These are phyloP conservation scores for Molanna angustata DNA, from an alignment of 2,888 invertebrate genomes.

Conservation along the genomic window DNA sequence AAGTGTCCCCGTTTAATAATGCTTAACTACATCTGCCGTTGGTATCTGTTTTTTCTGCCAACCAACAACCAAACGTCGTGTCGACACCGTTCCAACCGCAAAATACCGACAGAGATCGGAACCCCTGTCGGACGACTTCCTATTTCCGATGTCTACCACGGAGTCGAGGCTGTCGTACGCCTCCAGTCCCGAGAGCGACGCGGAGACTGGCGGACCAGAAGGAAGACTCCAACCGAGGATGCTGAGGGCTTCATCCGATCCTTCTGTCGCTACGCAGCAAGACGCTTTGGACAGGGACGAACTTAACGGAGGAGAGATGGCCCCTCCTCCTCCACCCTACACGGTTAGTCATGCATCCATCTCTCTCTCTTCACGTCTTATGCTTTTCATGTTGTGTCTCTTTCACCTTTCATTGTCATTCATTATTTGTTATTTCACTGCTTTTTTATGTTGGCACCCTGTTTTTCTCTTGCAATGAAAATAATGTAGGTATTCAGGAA, in stretches of 20 bases:
- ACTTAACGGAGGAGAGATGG: conserved; percentile 57
- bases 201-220: conserved; percentile 75
- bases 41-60: conserved; percentile 20
- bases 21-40: conserved; percentile 29
- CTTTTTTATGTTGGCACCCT: too few species aligned
- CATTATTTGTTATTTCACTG: too few species aligned
- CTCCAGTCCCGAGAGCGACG: conserved; percentile 93
- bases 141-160: conserved; percentile 93
- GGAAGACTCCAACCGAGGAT: conserved; percentile 71
- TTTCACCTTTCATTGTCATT: too few species aligned
- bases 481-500: too few species aligned
- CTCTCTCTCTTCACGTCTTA: too few species aligned
- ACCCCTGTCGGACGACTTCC: conserved; percentile 96
- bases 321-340: conserved; percentile 80
- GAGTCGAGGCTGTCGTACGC: conserved; percentile 89
- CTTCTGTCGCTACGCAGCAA: conserved; percentile 90
- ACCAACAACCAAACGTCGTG: conserved; percentile 3
- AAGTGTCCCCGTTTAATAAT: conserved; percentile 16
- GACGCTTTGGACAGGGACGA: conserved; percentile 73
- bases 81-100: conserved; percentile 9
- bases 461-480: too few species aligned
- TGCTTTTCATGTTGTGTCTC: too few species aligned
- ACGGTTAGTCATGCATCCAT: too few species aligned
- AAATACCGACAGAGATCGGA: conserved; percentile 78
- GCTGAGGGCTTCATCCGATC: conserved; percentile 88